Conservation (phyloP, 2,797 vertebrate genomes). For the Martes flavigula region DNA sequence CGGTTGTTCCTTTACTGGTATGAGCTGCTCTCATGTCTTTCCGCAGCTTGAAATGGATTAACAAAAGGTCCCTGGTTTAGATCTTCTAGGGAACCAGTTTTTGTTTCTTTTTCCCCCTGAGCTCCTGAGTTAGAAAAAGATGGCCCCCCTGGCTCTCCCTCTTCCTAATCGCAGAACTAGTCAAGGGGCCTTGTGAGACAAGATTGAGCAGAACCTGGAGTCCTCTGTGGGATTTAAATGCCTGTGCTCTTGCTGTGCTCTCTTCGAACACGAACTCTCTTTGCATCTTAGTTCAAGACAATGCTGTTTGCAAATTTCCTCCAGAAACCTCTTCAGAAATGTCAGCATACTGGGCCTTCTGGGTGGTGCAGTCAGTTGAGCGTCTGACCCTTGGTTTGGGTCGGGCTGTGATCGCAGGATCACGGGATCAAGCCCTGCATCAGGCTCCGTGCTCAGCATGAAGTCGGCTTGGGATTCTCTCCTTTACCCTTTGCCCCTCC, state of each 20-base stretch:
- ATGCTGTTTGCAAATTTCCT: neutral
- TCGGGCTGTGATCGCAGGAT: neutral
- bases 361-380: neutral
- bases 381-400: neutral
- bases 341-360: neutral
- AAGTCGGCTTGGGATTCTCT: neutral
- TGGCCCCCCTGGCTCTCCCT: neutral
- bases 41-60: neutral
- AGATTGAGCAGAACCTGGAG: neutral
- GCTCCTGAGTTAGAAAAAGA: neutral
- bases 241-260: neutral
- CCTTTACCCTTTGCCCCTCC: neutral
- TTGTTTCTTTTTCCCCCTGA: neutral
- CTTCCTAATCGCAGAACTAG: neutral
- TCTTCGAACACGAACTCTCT: neutral
- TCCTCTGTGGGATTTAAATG: neutral
- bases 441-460: neutral
- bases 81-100: slow-evolving; percentile 11
- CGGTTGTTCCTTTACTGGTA: neutral
- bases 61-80: neutral
- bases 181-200: neutral
- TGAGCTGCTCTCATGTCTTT: neutral
- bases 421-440: neutral
- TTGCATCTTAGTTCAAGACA: neutral
- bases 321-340: neutral